Conservation (phyloP, 1,140 invertebrate genomes). For the Ostrea edulis region DNA sequence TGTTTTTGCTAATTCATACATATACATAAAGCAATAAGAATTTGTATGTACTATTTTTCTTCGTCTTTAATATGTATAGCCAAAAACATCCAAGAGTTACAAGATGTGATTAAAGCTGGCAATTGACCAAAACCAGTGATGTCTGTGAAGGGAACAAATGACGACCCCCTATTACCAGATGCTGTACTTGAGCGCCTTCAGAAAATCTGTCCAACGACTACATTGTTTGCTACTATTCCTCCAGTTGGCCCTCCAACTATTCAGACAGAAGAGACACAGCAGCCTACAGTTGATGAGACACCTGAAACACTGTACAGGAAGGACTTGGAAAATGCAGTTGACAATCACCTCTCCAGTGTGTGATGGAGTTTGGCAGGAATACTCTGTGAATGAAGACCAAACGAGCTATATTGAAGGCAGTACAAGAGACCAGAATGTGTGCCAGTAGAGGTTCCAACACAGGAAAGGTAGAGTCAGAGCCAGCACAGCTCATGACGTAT, state of each 20-base stretch:
- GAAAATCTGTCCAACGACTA: neutral
- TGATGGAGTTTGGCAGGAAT: neutral
- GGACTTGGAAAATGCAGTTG: neutral
- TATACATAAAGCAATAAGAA: too few species aligned
- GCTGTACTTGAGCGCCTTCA: neutral
- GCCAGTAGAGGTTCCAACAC: conserved; percentile 44
- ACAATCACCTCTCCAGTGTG: neutral
- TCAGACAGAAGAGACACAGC: neutral
- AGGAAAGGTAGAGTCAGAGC: conserved; percentile 45
- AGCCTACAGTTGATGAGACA: neutral
- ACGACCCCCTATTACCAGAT: neutral
- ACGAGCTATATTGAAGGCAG: conserved; percentile 41
- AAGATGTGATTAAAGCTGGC: neutral
- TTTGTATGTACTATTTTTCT: too few species aligned
- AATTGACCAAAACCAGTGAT: conserved; percentile 28
- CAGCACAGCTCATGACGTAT: conserved; percentile 48
- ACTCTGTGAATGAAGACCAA: conserved; percentile 17
- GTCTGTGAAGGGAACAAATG: neutral
- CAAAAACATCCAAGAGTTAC: neutral
- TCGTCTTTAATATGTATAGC: neutral
- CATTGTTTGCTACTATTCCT: conserved; percentile 12
- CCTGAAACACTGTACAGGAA: neutral
- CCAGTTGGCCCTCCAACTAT: neutral
- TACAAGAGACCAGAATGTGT: conserved; percentile 31
- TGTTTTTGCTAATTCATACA: too few species aligned